Percentiles rank a stretch among this genome's conserved stretches.
Conservation (phyloP, 2,113 vertebrate genomes). For the Ardeotis arabs region DNA sequence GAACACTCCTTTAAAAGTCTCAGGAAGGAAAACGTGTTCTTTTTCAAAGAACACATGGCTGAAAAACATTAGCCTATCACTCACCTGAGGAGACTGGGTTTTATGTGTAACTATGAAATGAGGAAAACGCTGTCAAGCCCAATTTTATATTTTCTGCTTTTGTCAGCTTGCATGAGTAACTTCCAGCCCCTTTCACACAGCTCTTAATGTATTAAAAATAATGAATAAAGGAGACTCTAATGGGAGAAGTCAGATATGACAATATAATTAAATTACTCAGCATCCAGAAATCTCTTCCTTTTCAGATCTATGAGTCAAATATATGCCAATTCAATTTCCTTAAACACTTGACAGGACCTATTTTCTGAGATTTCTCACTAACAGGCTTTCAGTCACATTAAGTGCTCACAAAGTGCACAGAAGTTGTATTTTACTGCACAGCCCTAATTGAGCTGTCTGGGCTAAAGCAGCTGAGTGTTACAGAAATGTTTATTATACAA, state of each 20-base stretch:
- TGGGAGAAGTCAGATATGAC: slow-evolving; percentile 24
- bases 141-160: not conserved
- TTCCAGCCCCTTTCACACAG: not conserved
- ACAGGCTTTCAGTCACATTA: slow-evolving; percentile 73
- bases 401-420: slow-evolving; percentile 64
- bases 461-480: slow-evolving; percentile 67
- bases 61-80: not conserved
- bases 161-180: not conserved
- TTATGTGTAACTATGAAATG: not conserved
- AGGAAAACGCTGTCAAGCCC: not conserved
- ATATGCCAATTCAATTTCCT: slow-evolving; percentile 69
- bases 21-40: not conserved
- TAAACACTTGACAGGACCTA: slow-evolving; percentile 70
- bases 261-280: slow-evolving; percentile 66
- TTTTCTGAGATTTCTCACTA: slow-evolving; percentile 71
- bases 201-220: slow-evolving; percentile 55
- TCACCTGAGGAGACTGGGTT: not conserved
- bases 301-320: slow-evolving; percentile 49
- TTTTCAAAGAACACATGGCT: not conserved
- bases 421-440: slow-evolving; percentile 72
- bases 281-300: slow-evolving; percentile 41
- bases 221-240: slow-evolving; percentile 31
- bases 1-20: not conserved
- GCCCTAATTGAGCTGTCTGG: slow-evolving; percentile 76
- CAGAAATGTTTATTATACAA: slow-evolving; percentile 77